A percentile compares a stretch with the other conserved stretches of the same genome.
phyloP scores from a whole-genome alignment of 2,113 vertebrate genomes.

The Pelecanus crispus region DNA sequence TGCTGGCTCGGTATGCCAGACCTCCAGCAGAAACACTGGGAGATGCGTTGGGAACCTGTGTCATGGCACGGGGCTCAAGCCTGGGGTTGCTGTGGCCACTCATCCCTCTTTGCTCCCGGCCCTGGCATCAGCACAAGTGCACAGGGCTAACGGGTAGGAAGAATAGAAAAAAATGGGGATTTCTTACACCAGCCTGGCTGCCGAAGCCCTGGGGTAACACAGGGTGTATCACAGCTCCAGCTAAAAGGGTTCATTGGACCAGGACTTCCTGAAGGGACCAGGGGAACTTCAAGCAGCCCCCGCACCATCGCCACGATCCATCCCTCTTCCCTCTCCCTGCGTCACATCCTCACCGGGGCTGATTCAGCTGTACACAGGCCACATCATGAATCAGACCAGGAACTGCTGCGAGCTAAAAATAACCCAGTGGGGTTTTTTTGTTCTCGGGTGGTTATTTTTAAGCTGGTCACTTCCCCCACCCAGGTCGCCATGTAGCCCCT shows the following conservation, averaged over 20 bases:
- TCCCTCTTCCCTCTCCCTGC: not conserved
- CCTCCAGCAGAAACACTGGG: not conserved
- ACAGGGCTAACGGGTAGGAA: not conserved
- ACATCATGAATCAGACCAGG: not conserved
- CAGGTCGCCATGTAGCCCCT: not conserved
- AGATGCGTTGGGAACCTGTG: not conserved
- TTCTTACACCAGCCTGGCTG: not conserved
- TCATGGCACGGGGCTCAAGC: rapidly evolving
- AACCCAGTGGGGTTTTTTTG: not conserved
- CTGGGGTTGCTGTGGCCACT: rapidly evolving
- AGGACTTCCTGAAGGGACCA: not conserved
- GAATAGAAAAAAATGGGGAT: not conserved
- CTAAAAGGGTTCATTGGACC: not conserved
- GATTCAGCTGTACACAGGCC: not conserved
- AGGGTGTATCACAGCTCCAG: not conserved
- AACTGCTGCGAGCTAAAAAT: not conserved
- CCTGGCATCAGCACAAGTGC: not conserved
- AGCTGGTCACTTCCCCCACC: not conserved
- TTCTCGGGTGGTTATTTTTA: not conserved
- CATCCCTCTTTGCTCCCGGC: not conserved
- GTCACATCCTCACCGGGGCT: not conserved
- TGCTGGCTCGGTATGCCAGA: not conserved
- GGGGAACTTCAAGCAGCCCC: not conserved
- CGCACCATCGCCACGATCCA: not conserved
- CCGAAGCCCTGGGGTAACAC: rapidly evolving